Evolutionary conservation across 64 coral and sea anemone species (phyloP).

Genomic region (Pocillopora damicornis): DNA sequence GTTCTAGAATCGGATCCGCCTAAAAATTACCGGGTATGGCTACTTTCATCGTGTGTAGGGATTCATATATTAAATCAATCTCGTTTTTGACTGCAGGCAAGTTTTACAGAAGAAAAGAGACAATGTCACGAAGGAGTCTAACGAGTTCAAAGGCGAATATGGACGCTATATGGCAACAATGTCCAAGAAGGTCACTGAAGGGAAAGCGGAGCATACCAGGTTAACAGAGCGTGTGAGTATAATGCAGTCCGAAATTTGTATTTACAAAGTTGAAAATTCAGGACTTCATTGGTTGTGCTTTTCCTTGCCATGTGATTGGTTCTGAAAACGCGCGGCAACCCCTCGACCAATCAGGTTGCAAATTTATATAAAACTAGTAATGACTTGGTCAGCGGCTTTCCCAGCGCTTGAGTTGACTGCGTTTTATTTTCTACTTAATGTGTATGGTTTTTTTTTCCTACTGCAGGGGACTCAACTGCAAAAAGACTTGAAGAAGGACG

Average conservation of each 20-base stretch:
- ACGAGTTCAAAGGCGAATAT: slow-evolving; percentile 88
- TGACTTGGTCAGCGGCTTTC: too few relatives aligned
- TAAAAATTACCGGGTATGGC: too few relatives aligned
- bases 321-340: too few relatives aligned
- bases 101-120: slow-evolving; percentile 82
- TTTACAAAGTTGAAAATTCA: too few relatives aligned
- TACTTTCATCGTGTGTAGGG: too few relatives aligned
- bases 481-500: slow-evolving; percentile 81
- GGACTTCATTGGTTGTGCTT: too few relatives aligned
- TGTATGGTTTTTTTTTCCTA: background rate
- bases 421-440: too few relatives aligned
- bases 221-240: slow-evolving; percentile 75
- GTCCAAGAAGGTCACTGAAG: slow-evolving; percentile 79
- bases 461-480: slow-evolving; percentile 83
- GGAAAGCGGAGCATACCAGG: slow-evolving; percentile 71
- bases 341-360: too few relatives aligned
- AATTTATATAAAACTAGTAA: too few relatives aligned
- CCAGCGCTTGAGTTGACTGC: too few relatives aligned
- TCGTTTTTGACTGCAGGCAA: slow-evolving; percentile 41
- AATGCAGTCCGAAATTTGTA: background rate
- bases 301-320: too few relatives aligned
- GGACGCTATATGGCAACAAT: slow-evolving; percentile 89
- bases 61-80: background rate
- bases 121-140: slow-evolving; percentile 74
- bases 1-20: too few relatives aligned